Base-by-base conservation (phyloP, 2,888 invertebrate genomes). In the Brachylomia viminalis region DNA sequence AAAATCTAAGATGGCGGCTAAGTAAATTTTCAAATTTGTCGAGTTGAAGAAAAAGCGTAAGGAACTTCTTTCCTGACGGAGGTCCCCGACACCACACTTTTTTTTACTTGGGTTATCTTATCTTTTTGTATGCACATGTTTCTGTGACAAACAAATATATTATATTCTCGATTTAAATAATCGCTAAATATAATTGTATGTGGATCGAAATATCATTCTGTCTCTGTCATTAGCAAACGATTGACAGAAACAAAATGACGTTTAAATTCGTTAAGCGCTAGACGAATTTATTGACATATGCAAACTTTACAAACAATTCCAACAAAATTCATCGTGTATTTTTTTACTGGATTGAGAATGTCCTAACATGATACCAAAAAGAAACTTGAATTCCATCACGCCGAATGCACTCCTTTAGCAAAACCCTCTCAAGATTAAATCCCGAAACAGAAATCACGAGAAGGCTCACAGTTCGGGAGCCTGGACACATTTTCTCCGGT, bases 391-490 rank as follows among this genome's bases (percentile, higher is more conserved):
- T 64, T 33, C 33, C 62, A 78, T 79, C 82, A 49, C 64, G 56
- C 62, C 23, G 33, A 72, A 45, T 68, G 71, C n/a, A 71, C 52
- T 66, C 54, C 30, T 82, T 72, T 30, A 61, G 33, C 58, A 70
- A 74, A 75, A 49, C n/a, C 70, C 38, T 72, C 49, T 71, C n/a
- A 64, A 80, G 78, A 66, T 65, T 68, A 74, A 72, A 71, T 7
- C 42, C 30, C 67, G 11, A 67, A 72, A 76, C 79, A 85, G 58
- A 83, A 88, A 83, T 88, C 79, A 82, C 58, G 54, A 79, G 52
- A 64, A 72, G 67, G 56, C 67, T 70, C 73, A 13, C 73, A 54
- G 72, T 49, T 70, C 64, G 38, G 54, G 65, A 66, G 38, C 13
- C 23, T 79, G 72, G 77, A 67, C 74, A 85, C 78, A 80, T 79